phyloP scores from a whole-genome alignment of 2,797 vertebrate genomes.

The Sebastes hubbsi region DNA sequence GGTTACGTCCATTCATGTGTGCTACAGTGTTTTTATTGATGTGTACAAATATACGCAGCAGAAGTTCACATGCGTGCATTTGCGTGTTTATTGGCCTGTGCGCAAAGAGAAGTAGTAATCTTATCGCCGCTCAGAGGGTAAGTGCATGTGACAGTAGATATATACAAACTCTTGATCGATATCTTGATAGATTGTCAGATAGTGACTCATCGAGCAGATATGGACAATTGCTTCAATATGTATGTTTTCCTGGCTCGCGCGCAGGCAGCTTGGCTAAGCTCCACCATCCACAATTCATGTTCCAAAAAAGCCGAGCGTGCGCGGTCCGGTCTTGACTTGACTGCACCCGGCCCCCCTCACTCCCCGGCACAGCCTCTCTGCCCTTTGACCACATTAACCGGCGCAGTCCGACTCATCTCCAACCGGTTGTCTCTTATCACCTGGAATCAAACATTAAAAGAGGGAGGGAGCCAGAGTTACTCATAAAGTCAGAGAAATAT shows the following conservation, averaged over 20 bases:
- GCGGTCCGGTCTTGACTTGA: constrained; percentile 35
- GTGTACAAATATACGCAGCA: constrained; percentile 5
- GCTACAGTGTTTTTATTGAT: background rate
- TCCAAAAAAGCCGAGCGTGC: constrained; percentile 41
- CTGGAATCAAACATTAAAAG: constrained; percentile 84
- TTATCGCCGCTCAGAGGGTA: constrained; percentile 70
- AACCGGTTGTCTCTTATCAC: constrained; percentile 76
- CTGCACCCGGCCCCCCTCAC: constrained; percentile 26
- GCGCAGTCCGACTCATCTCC: constrained; percentile 72
- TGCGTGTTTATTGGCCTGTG: constrained; percentile 59
- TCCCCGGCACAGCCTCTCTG: constrained; percentile 54
- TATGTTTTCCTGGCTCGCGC: constrained; percentile 49
- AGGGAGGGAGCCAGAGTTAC: constrained; percentile 64
- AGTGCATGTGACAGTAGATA: constrained; percentile 74
- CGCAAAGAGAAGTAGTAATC: constrained; percentile 66
- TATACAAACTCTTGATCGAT: constrained; percentile 77
- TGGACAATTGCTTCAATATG: constrained; percentile 64
- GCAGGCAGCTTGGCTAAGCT: constrained; percentile 34
- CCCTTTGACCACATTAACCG: constrained; percentile 86
- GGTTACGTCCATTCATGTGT: constrained; percentile 2
- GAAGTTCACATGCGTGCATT: constrained; percentile 6
- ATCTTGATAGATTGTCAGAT: constrained; percentile 77
- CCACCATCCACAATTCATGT: constrained; percentile 50
- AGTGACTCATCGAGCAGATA: constrained; percentile 63
- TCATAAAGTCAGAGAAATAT: constrained; percentile 74